Evolutionary conservation across 2,113 vertebrate species (phyloP).

Genomic region (Felis catus): F.catus_Fca126_mat1.0 CM031418.1:128992001-128992500

Average conservation of each 20-base stretch:
- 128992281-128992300: background rate
- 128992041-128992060: background rate
- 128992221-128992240: background rate
- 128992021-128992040: background rate
- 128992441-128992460: background rate
- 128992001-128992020: background rate
- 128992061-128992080: background rate
- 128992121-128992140: background rate
- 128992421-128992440: too few species aligned
- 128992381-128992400: background rate
- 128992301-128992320: background rate
- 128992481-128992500: background rate
- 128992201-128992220: background rate
- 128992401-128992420: background rate
- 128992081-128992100: rapidly evolving
- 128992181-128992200: background rate
- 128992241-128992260: background rate
- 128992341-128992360: background rate
- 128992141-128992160: background rate
- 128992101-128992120: background rate
- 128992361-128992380: background rate
- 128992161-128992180: background rate
- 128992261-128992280: background rate
- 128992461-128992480: background rate
- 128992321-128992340: background rate